Base-by-base conservation (phyloP, 1,140 invertebrate species). In the Neodiprion lecontei region DNA sequence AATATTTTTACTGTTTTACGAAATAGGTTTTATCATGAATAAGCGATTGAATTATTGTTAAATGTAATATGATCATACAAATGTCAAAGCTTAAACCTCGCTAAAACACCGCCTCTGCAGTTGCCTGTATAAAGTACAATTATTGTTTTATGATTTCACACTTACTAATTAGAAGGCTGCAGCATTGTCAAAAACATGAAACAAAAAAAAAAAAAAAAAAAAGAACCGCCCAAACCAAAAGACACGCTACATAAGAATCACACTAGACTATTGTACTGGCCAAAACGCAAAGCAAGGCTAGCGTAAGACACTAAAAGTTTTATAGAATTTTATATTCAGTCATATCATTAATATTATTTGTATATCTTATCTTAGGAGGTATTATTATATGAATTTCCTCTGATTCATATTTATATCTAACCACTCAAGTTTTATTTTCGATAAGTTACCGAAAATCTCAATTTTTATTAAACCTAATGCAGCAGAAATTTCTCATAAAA, bases 81-180 rank as follows among this genome's bases (percentile, higher is more conserved):
- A 80, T 76, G 75, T 79, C 77, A 72, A 84, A 84, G 84, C 82
- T 83, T 84, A 83, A 77, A 84, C 82, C 82, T 84, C 82, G 82
- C 83, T 82, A 79, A 81, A 75, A 81, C 79, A 79, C 79, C 84
- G 84, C 81, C 79, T 86, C 82, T 80, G 79, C 80, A 78, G 83
- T 78, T 81, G 77, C 79, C 77, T 83, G 80, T 85, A 84, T 77
- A 83, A 82, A 84, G 69, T 69, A 47, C 40, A 69, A 69, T 69
- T 17, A 69, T 17, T 69, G 4, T 21, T 14, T 69, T 14, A 69
- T 69, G 67, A 69, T 21, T 69, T 14, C 11, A 61, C n/a, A 61
- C 3, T 61, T 7, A 61, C 53, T 61, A 61, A 61, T 14, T 61
- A 61, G 9, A 61, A 61, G 53, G 53, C 53, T 61, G 53, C 53